These are phyloP conservation scores for Cheilosia pagana DNA, from an alignment of 2,888 invertebrate genomes.

Conservation along the genomic window DNA sequence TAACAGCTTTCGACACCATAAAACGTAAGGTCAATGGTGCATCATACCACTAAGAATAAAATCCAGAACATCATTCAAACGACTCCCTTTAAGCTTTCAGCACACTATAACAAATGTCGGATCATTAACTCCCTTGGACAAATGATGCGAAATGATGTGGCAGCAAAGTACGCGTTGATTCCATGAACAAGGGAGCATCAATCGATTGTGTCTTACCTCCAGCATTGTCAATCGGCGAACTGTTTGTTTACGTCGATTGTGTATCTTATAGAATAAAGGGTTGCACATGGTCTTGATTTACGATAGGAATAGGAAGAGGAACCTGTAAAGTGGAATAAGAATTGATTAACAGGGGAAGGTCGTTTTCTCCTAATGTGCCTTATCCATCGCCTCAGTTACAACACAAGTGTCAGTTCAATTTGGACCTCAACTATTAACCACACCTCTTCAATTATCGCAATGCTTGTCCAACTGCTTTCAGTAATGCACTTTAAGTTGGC, in stretches of 20 bases:
- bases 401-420: too few relatives aligned
- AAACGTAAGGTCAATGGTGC: conserved; percentile 12
- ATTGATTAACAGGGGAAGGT: too few relatives aligned
- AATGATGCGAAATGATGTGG: conserved; percentile 62
- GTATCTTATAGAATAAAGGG: too few relatives aligned
- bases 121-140: conserved; percentile 55
- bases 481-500: too few relatives aligned
- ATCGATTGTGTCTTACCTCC: conserved; percentile 4
- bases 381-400: too few relatives aligned
- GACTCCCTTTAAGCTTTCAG: conserved; percentile 34
- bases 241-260: background rate
- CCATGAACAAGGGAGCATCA: background rate
- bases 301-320: too few relatives aligned
- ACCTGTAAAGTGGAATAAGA: too few relatives aligned
- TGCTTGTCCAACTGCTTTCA: too few relatives aligned
- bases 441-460: too few relatives aligned
- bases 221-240: conserved; percentile 19
- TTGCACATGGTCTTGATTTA: too few relatives aligned
- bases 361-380: too few relatives aligned
- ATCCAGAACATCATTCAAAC: conserved; percentile 31
- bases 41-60: background rate
- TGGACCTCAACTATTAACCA: too few relatives aligned
- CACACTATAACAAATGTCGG: conserved; percentile 34
- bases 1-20: conserved; percentile 33
- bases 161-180: conserved; percentile 44